A percentile compares a stretch with the other conserved stretches of the same genome.
Evolutionary conservation across 2,113 vertebrate species (phyloP).

Genomic region (Sinocyclocheilus grahami): DNA sequence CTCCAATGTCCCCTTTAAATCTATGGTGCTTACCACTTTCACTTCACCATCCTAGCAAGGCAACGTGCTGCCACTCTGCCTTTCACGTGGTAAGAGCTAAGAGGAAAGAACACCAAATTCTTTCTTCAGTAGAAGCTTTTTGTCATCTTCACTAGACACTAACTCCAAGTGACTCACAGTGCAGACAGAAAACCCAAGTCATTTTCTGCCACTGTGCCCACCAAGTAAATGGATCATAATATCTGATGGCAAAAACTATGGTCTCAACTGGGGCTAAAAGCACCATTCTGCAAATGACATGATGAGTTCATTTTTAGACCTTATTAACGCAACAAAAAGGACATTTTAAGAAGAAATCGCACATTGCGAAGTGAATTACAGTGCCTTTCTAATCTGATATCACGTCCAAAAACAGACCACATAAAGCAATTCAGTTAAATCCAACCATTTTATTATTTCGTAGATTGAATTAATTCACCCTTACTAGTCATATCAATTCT

Average conservation of each 20-base stretch:
- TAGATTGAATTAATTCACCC: background rate
- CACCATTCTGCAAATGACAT: background rate
- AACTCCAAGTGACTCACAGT: background rate
- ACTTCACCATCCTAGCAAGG: background rate
- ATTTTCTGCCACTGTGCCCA: background rate
- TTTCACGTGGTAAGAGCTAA: background rate
- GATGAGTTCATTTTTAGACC: background rate
- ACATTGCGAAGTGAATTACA: background rate
- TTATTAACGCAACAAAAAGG: background rate
- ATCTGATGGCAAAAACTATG: constrained; percentile 1
- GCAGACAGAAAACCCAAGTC: constrained; percentile 7
- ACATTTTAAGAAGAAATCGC: background rate
- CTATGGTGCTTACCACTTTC: background rate
- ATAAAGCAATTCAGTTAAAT: background rate
- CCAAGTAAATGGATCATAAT: constrained; percentile 20
- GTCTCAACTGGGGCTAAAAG: background rate
- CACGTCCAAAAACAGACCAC: background rate
- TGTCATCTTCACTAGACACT: background rate
- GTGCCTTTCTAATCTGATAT: background rate
- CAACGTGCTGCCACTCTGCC: background rate
- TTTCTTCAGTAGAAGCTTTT: constrained; percentile 5
- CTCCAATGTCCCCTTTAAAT: background rate
- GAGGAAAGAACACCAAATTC: background rate
- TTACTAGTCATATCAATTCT: background rate
- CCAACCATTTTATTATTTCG: background rate